These are phyloP conservation scores for Zeugodacus cucurbitae DNA, from an alignment of 1,140 invertebrate species.

Conservation along the genomic window DNA sequence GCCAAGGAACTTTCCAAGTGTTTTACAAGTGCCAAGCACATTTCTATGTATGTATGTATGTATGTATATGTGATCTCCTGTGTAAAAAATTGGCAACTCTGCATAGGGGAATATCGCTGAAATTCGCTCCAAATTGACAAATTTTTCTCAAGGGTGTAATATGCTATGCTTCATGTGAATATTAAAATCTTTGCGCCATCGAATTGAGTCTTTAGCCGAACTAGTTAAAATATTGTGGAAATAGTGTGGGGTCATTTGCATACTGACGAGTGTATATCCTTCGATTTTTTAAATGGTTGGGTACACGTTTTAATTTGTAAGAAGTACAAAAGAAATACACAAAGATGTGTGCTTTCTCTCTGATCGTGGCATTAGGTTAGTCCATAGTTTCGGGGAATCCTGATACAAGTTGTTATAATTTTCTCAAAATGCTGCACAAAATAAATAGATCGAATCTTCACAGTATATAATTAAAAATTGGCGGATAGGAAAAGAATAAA, in stretches of 20 bases:
- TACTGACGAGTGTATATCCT: background rate
- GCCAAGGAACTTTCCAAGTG: background rate
- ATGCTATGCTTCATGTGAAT: background rate
- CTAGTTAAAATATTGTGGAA: background rate
- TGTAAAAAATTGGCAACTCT: background rate
- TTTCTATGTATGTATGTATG: background rate
- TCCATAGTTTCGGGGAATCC: too few species aligned
- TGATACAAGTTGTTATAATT: too few species aligned
- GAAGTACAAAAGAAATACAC: background rate
- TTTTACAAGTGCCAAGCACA: background rate
- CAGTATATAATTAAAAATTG: too few species aligned
- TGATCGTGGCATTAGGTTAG: too few species aligned
- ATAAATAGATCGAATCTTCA: too few species aligned
- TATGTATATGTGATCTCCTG: background rate
- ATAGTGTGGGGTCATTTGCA: background rate
- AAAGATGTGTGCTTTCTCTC: too few species aligned
- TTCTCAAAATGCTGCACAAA: too few species aligned
- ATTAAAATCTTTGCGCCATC: background rate
- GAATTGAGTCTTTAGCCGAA: background rate
- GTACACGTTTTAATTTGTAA: background rate
- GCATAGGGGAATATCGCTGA: background rate
- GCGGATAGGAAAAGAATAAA: too few species aligned
- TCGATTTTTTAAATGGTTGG: background rate
- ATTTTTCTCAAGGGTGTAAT: slow-evolving; percentile 25
- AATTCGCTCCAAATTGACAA: slow-evolving; percentile 12